These are phyloP conservation scores for Muntiacus reevesi DNA, from an alignment of 2,113 vertebrate species.

Conservation along the genomic window DNA sequence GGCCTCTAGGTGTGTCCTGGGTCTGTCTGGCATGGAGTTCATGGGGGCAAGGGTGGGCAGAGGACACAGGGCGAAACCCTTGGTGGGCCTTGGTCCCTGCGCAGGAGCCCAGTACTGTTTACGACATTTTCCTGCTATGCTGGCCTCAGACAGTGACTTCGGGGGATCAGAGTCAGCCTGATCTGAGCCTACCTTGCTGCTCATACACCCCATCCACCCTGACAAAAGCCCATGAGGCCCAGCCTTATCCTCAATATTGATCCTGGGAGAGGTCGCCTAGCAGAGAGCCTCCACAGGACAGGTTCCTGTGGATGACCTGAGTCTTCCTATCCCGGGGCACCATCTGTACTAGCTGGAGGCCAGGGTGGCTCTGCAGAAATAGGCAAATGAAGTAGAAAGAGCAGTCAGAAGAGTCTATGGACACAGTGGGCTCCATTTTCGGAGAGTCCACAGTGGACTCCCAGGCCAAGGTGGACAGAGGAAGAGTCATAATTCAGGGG, in stretches of 20 bases:
- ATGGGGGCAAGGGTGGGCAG: not conserved
- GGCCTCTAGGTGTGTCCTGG: not conserved
- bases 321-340: not conserved
- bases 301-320: not conserved
- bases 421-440: not conserved
- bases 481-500: accelerated
- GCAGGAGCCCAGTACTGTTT: not conserved
- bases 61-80: not conserved
- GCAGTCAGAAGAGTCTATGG: not conserved
- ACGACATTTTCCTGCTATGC: not conserved
- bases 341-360: not conserved
- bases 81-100: not conserved
- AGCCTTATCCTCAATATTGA: not conserved
- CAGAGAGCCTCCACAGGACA: not conserved
- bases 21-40: no score
- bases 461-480: not conserved
- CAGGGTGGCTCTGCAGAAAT: not conserved
- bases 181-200: not conserved
- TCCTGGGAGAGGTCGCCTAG: not conserved
- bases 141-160: not conserved
- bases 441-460: not conserved
- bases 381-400: not conserved
- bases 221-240: not conserved
- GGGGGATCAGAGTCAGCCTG: not conserved
- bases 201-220: not conserved